Base-by-base conservation (phyloP, 2,113 vertebrate genomes). In the Elachura formosa region DNA sequence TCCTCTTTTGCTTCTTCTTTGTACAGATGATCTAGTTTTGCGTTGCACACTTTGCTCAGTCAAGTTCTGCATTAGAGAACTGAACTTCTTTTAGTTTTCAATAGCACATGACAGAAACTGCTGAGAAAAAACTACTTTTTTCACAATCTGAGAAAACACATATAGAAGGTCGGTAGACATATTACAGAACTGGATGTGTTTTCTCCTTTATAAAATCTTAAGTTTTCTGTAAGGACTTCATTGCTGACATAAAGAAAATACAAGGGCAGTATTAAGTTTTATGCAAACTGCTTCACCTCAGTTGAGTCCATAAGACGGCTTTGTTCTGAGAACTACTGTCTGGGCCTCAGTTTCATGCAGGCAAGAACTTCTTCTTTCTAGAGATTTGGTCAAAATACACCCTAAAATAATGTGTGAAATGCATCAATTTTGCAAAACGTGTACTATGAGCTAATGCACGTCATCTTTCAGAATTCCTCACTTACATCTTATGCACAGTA, bases 31-130 rank as follows among this genome's bases (percentile, higher is more conserved):
- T 14, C 13, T 61, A 45, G 2, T 82, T 87, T 81, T 66, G 48
- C 74, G 36, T 91, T 91, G 58, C 23, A 61, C 33, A 15, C 40
- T 95, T 93, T 40, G 54, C 26, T n/a, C 59, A 52, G 51, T 90
- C 33, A 73, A 84, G 78, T 40, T 45, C 49, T 64, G 17, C 31
- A 10, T 61, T 81, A 61, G 46, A 72, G 24, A 63, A 34, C 54
- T 52, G 36, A 52, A 12, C 22, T 61, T 23, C 14, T 69, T 89
- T 79, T 43, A 63, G 14, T 38, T 73, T 91, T 41, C 29, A 83
- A 38, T 8, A 91, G 7, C 31, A 48, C 49, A 34, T 38, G 26
- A 36, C 29, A 84, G 45, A 92, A 86, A 13, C 11, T 64, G 43
- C 8, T 10, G 52, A 24, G 61, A 73, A 81, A 76, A 76, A 40